A percentile compares a stretch with the other conserved stretches of the same genome.
Evolutionary conservation across 2,113 vertebrate genomes (phyloP).

Genomic region (Stegostoma tigrinum): DNA sequence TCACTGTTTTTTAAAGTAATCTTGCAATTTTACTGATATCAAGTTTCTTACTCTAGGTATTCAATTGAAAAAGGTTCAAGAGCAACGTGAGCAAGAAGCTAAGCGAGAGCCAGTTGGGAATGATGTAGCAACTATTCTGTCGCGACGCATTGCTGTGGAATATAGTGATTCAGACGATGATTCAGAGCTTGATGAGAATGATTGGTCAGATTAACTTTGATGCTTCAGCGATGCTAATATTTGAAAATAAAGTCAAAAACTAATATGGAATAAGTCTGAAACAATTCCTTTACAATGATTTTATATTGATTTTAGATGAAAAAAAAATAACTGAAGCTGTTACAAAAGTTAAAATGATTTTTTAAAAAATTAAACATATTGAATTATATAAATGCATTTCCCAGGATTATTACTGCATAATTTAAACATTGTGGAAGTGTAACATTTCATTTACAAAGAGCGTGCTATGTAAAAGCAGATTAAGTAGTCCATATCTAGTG

Average conservation of each 20-base stretch:
- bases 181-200: slow-evolving; percentile 89
- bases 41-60: slow-evolving; percentile 63
- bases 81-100: slow-evolving; percentile 92
- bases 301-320: neutral
- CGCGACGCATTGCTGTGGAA: slow-evolving; percentile 87
- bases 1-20: neutral
- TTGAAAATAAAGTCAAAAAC: neutral
- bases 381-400: neutral
- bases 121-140: slow-evolving; percentile 93
- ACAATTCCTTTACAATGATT: neutral
- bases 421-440: neutral
- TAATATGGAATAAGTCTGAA: neutral
- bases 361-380: neutral
- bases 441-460: neutral
- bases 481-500: neutral
- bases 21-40: neutral
- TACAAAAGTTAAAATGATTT: neutral
- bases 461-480: neutral
- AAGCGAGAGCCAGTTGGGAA: slow-evolving; percentile 86
- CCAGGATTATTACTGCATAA: neutral
- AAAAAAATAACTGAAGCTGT: neutral
- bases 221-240: neutral
- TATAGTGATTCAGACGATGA: slow-evolving; percentile 95
- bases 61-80: slow-evolving; percentile 96
- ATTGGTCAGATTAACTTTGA: slow-evolving; percentile 81